phyloP scores from a whole-genome alignment of 2,888 invertebrate species.

The Pedicia rivosa region DNA sequence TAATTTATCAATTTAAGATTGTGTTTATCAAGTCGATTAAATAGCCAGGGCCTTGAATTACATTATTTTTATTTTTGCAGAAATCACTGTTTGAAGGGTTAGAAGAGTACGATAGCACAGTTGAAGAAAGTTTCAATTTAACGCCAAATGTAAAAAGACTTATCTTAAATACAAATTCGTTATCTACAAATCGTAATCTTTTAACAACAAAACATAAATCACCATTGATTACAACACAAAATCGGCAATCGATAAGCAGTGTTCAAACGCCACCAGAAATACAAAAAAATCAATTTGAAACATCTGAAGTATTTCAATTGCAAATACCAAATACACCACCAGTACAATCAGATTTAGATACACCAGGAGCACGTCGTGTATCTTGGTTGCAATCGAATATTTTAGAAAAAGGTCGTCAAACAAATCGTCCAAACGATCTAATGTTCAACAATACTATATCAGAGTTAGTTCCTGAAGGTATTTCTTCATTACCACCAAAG shows the following conservation, averaged over 20 bases:
- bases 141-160: slow-evolving; percentile 57
- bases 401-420: slow-evolving; percentile 18
- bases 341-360: neutral
- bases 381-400: slow-evolving; percentile 28
- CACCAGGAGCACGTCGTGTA: slow-evolving; percentile 16
- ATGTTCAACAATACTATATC: slow-evolving; percentile 23
- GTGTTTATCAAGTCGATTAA: too few relatives aligned
- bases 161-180: slow-evolving; percentile 34
- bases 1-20: too few relatives aligned
- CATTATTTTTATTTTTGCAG: slow-evolving; percentile 27
- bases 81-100: slow-evolving; percentile 76
- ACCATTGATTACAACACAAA: neutral
- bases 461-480: slow-evolving; percentile 20
- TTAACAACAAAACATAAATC: too few relatives aligned
- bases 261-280: too few relatives aligned
- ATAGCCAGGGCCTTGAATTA: too few relatives aligned
- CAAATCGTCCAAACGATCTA: slow-evolving; percentile 11
- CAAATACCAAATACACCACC: neutral
- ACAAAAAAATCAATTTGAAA: neutral
- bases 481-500: neutral
- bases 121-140: slow-evolving; percentile 39
- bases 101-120: slow-evolving; percentile 56
- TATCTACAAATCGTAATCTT: too few relatives aligned
- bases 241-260: neutral
- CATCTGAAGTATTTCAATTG: neutral